A percentile compares a stretch with the other conserved stretches of the same genome.
phyloP scores from a whole-genome alignment of 2,797 vertebrate genomes.

The Paguma larvata region DNA sequence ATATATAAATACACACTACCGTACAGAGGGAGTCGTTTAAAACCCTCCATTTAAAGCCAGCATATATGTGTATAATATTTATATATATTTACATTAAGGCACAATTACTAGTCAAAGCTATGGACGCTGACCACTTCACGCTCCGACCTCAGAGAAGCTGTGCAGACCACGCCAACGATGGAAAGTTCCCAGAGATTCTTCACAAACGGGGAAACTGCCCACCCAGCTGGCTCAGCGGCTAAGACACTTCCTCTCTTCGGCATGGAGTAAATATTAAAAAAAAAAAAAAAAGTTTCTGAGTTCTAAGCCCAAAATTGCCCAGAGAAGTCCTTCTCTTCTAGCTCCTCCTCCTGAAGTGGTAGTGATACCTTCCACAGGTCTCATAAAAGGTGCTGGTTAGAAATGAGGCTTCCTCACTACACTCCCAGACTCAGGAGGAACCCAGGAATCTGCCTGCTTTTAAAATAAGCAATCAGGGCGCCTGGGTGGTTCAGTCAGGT shows the following conservation, averaged over 20 bases:
- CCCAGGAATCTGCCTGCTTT: background rate
- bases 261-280: background rate
- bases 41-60: conserved; percentile 67
- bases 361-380: background rate
- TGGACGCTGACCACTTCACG: background rate
- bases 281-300: background rate
- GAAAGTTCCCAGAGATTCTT: conserved; percentile 23
- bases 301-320: background rate
- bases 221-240: background rate
- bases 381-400: background rate
- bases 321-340: background rate
- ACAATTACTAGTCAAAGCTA: conserved; percentile 53
- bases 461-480: background rate
- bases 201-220: background rate
- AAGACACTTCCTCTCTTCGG: background rate
- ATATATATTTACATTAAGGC: conserved; percentile 63
- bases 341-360: background rate
- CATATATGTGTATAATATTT: conserved; percentile 28
- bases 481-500: too few species aligned
- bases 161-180: background rate
- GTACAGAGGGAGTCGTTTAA: conserved; percentile 36
- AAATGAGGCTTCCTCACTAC: background rate
- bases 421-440: background rate
- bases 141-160: background rate
- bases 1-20: conserved; percentile 48